Conservation (phyloP, 2,888 invertebrate genomes). For the Lamellibrachia columna region DNA sequence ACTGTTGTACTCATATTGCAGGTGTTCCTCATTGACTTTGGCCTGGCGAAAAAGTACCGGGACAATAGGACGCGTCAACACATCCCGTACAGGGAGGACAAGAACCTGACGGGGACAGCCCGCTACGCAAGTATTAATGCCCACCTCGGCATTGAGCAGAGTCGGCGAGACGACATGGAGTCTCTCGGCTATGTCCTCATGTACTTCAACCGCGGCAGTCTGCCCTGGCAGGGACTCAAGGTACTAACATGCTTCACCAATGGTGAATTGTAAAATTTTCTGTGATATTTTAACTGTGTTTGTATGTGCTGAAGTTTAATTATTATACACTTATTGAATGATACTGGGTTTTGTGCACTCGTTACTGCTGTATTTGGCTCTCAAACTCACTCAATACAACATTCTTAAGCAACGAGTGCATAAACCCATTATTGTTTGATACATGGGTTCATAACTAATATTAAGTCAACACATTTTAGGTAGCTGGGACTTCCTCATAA, state of each 20-base stretch:
- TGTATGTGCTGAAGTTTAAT: too few species aligned
- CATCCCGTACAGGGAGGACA: slow-evolving; percentile 81
- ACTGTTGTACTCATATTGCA: slow-evolving; percentile 35
- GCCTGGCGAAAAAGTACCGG: slow-evolving; percentile 97
- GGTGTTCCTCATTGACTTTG: slow-evolving; percentile 98
- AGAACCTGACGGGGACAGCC: slow-evolving; percentile 66
- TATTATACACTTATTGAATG: too few species aligned
- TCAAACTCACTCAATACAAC: too few species aligned
- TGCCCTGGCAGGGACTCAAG: slow-evolving; percentile 95
- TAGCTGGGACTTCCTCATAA: too few species aligned
- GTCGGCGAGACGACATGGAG: slow-evolving; percentile 98
- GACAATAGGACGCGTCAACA: slow-evolving; percentile 91
- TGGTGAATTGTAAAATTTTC: too few species aligned
- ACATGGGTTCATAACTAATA: too few species aligned
- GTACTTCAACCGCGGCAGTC: slow-evolving; percentile 90
- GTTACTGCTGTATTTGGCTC: too few species aligned
- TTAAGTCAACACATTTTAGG: too few species aligned
- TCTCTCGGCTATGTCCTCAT: slow-evolving; percentile 98
- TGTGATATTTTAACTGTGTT: too few species aligned
- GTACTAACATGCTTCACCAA: slow-evolving; percentile 63
- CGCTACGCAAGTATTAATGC: slow-evolving; percentile 99
- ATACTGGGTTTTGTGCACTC: too few species aligned
- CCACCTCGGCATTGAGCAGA: slow-evolving; percentile 97
- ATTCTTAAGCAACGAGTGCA: too few species aligned
- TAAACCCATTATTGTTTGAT: too few species aligned